Evolutionary conservation across 1,140 invertebrate species (phyloP).

Genomic region (Pseudobourletiella spinata): DNA sequence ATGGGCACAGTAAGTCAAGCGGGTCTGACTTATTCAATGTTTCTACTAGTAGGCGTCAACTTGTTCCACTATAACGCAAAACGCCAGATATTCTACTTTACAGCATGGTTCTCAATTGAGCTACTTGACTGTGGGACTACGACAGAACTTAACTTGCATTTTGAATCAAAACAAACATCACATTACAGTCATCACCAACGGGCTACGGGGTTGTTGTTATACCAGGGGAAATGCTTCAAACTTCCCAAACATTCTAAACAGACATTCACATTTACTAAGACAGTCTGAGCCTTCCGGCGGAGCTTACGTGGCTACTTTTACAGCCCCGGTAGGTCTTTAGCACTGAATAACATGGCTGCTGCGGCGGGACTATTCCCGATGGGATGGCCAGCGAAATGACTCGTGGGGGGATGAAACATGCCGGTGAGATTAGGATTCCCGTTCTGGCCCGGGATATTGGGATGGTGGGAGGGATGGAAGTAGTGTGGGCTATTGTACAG

Average conservation of each 20-base stretch:
- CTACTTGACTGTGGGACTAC: too few species aligned
- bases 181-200: too few species aligned
- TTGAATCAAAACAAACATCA: neutral
- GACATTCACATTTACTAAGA: neutral
- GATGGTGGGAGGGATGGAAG: slow-evolving; percentile 12
- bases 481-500: slow-evolving; percentile 28
- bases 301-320: neutral
- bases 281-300: neutral
- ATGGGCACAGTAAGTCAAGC: too few species aligned
- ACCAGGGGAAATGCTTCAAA: too few species aligned
- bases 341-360: slow-evolving; percentile 30
- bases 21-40: too few species aligned
- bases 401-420: neutral
- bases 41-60: too few species aligned
- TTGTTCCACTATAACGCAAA: too few species aligned
- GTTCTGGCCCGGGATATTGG: neutral
- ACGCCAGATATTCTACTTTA: too few species aligned
- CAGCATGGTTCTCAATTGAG: too few species aligned
- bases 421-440: neutral
- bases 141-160: neutral
- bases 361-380: slow-evolving; percentile 15
- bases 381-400: neutral
- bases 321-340: slow-evolving; percentile 24
- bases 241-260: neutral
- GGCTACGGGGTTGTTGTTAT: too few species aligned